Percentiles rank a stretch among this genome's conserved stretches.
Conservation (phyloP, 1,140 invertebrate genomes). For the Lineus longissimus region DNA sequence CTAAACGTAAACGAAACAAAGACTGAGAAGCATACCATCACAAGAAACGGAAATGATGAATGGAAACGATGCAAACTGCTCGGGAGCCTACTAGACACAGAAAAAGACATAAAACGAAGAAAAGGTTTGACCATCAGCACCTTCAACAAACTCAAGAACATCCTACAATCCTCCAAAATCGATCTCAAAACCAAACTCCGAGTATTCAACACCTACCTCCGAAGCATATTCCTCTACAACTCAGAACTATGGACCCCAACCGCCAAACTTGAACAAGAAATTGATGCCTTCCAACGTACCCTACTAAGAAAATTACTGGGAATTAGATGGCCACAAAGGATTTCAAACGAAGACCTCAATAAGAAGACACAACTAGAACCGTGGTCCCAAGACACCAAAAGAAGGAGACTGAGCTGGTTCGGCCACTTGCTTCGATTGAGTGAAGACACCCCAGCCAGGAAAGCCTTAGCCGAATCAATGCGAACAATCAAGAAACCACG, state of each 20-base stretch:
- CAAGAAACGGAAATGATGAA: background rate
- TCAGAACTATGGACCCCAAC: background rate
- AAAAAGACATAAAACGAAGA: background rate
- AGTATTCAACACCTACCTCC: background rate
- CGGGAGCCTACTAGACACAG: background rate
- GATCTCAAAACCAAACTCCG: background rate
- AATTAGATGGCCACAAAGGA: background rate
- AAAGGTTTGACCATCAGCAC: background rate
- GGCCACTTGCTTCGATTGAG: background rate
- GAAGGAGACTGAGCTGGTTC: background rate
- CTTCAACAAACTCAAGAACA: background rate
- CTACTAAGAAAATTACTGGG: background rate
- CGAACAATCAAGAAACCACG: background rate
- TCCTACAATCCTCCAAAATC: background rate
- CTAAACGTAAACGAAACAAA: background rate
- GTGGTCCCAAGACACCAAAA: background rate
- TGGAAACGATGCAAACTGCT: slow-evolving; percentile 2
- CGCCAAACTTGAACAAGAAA: background rate
- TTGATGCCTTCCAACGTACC: background rate
- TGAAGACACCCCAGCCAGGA: background rate
- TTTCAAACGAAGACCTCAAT: background rate
- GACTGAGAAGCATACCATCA: slow-evolving; percentile 1
- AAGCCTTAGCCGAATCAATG: background rate
- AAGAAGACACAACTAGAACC: background rate
- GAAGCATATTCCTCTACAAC: background rate